These are phyloP conservation scores for Ephestia elutella DNA, from an alignment of 1,140 invertebrate genomes.

Conservation along the genomic window DNA sequence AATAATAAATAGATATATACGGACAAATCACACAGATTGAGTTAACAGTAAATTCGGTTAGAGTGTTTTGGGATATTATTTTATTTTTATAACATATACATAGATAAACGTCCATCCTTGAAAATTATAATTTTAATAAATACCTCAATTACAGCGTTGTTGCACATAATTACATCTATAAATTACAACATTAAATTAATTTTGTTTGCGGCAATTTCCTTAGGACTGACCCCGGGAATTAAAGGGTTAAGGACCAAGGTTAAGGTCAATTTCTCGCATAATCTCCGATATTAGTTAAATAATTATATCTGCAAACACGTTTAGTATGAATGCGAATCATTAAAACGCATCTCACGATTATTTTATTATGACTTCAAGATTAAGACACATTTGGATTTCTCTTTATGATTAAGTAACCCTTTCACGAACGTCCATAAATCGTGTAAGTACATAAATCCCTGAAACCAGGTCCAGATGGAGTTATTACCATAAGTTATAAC, in stretches of 20 bases:
- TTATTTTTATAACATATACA: too few relatives aligned
- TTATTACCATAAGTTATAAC: neutral
- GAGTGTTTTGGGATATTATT: too few relatives aligned
- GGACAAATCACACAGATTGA: too few relatives aligned
- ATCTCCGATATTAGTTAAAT: neutral
- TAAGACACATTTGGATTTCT: neutral
- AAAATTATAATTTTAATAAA: neutral
- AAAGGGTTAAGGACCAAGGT: neutral
- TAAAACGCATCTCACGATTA: neutral
- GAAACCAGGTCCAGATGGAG: neutral
- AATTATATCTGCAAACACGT: neutral
- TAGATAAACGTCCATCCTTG: too few relatives aligned
- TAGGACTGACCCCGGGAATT: neutral
- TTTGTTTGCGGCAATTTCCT: constrained; percentile 3
- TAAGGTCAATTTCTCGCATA: neutral
- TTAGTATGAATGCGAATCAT: neutral
- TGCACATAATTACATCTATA: neutral
- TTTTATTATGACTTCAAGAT: neutral
- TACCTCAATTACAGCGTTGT: neutral
- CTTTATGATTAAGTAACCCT: neutral
- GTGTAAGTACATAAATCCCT: neutral
- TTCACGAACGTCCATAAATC: neutral
- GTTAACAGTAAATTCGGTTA: too few relatives aligned
- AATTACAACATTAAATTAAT: neutral
- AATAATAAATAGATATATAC: too few relatives aligned